Evolutionary conservation across 2,888 invertebrate genomes (phyloP), one percentile per base, ranked within the genome.

Genomic region (Stegophylla sp.): DNA sequence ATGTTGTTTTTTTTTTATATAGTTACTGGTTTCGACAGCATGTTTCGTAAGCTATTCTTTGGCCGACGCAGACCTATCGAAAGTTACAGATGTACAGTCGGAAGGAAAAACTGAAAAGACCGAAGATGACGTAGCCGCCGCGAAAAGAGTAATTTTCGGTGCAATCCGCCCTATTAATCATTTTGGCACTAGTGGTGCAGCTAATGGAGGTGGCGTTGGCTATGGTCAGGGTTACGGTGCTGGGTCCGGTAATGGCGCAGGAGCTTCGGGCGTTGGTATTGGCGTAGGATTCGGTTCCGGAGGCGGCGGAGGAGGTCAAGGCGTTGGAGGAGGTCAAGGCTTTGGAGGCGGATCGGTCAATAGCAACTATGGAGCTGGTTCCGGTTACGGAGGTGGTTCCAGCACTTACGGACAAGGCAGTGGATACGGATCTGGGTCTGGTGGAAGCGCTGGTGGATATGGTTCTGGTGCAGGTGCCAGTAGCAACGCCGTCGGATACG

Each of bases 121-220:
- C 4, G 73, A 48, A 1, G 66, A 67, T 10, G 26, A 26, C 43
- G 3, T 4, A 1, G 23, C 7, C 23, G 43, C 66, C 23, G 64
- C 59, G 1, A 74, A 74, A 67, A 69, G 59, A 59, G 71, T 79
- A n/a, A 3, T 79, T 17, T 71, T 79, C 23, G 69, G 69, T 20
- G 53, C 53, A 1, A 17, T 48, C 2, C 72, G 72, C 26, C 69
- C 51, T 34, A 4, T 43, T 15, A 51, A 20, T 28, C 71, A 77
- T 41, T n/a, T 73, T 13, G 59, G 53, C 45, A 28, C n/a, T 48
- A 61, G 77, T 20, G 82, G 83, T 26, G n/a, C 48, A 28, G 66
- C 15, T n/a, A 34, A 63, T 12, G 81, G 83, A 0, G 59, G 66
- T 41, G 23, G 66, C 17, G n/a, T 15, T 1, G 66, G 82, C 23